These are phyloP conservation scores for Pecten maximus DNA, from an alignment of 2,888 invertebrate species.

Conservation along the genomic window DNA sequence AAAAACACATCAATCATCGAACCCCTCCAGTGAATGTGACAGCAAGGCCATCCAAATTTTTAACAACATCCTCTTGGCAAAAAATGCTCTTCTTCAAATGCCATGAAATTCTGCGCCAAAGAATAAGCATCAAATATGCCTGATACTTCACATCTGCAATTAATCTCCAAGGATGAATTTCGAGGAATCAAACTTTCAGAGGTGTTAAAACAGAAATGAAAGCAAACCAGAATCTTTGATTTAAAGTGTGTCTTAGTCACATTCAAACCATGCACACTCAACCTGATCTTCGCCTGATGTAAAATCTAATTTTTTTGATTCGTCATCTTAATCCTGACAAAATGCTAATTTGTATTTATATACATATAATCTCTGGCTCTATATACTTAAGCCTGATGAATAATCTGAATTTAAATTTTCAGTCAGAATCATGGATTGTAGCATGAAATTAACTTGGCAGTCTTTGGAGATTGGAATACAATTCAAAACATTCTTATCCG, in stretches of 20 bases:
- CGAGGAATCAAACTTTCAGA: not conserved
- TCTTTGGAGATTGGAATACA: not conserved
- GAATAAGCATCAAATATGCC: not conserved
- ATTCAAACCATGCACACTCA: too few species aligned
- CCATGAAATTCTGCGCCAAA: not conserved
- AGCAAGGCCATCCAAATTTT: not conserved
- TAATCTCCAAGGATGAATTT: not conserved
- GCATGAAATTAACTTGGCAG: not conserved
- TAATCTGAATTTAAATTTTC: not conserved
- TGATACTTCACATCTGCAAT: not conserved
- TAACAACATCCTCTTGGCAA: constrained; percentile 1
- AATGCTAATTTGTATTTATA: too few species aligned
- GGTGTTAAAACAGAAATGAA: not conserved
- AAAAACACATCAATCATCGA: not conserved
- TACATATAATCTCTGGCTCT: not conserved
- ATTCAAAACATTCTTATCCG: not conserved
- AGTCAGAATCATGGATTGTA: not conserved
- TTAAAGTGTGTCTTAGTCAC: too few species aligned
- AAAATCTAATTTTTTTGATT: not conserved
- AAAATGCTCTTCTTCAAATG: not conserved
- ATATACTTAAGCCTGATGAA: not conserved
- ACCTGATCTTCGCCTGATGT: too few species aligned
- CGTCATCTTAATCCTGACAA: too few species aligned
- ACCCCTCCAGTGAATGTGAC: not conserved
- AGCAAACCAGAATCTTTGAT: not conserved